A percentile compares a stretch with the other conserved stretches of the same genome.
phyloP scores from a whole-genome alignment of 2,797 vertebrate species.

The Etheostoma nigrum region DNA sequence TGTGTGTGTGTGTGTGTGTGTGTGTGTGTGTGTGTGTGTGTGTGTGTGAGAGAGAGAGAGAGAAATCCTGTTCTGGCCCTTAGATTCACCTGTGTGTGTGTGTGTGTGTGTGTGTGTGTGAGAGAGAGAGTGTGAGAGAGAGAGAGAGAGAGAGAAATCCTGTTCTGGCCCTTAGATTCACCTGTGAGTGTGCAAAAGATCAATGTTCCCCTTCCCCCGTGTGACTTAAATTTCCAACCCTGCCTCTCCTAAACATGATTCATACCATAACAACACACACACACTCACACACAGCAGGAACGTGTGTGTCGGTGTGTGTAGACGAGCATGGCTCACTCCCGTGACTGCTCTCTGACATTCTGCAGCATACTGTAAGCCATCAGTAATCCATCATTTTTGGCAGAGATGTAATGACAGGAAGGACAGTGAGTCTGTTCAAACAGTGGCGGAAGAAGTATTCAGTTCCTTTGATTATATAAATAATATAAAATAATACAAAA shows the following conservation, averaged over 20 bases:
- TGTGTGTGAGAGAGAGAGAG: too few relatives aligned
- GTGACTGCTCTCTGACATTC: conserved; percentile 57
- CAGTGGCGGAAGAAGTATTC: not conserved
- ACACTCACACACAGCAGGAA: conserved; percentile 55
- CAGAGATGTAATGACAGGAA: conserved; percentile 13
- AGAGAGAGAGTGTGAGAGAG: too few relatives aligned
- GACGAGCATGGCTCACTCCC: conserved; percentile 3
- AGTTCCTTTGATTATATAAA: too few relatives aligned
- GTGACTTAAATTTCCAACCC: conserved; percentile 46
- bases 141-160: not conserved
- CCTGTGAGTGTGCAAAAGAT: conserved; percentile 19
- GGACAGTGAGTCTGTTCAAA: conserved; percentile 12
- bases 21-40: conserved; percentile 17
- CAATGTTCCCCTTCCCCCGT: conserved; percentile 6
- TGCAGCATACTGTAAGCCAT: conserved; percentile 41
- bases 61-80: too few relatives aligned
- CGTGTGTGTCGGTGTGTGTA: conserved; percentile 9
- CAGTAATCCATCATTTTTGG: conserved; percentile 62
- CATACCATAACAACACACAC: conserved; percentile 63
- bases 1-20: conserved; percentile 14
- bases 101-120: conserved; percentile 17
- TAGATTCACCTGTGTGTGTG: conserved; percentile 17
- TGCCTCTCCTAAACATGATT: conserved; percentile 26
- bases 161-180: conserved; percentile 58
- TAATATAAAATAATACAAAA: not conserved